phyloP scores from a whole-genome alignment of 1,140 invertebrate species.

The Lordiphosa collinella region DNA sequence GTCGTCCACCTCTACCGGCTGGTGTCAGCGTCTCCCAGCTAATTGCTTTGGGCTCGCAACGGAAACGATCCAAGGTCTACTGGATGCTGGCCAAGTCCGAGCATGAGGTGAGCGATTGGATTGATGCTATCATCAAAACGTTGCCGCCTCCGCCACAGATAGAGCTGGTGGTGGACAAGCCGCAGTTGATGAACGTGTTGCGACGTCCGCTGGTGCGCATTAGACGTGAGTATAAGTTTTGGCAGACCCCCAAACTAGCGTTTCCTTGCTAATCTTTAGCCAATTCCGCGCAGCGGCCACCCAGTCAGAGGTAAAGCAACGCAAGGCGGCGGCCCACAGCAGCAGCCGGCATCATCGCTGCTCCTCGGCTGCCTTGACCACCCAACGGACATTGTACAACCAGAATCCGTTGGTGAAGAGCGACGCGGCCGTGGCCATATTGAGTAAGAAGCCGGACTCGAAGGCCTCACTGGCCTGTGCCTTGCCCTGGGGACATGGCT shows the following conservation, averaged over 20 bases:
- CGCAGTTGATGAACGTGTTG: conserved; percentile 82
- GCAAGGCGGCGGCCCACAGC: conserved; percentile 48
- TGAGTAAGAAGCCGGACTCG: conserved; percentile 77
- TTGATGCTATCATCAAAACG: conserved; percentile 86
- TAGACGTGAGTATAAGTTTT: conserved; percentile 80
- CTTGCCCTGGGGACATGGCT: conserved; percentile 81
- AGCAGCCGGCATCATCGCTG: conserved; percentile 17
- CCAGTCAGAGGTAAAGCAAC: conserved; percentile 80
- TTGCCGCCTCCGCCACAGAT: conserved; percentile 83
- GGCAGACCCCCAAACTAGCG: neutral
- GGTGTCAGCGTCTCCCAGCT: conserved; percentile 84
- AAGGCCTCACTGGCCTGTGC: conserved; percentile 76
- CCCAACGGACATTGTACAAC: conserved; percentile 52
- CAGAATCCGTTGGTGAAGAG: conserved; percentile 76
- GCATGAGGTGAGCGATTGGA: conserved; percentile 86
- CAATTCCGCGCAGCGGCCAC: conserved; percentile 79
- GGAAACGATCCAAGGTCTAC: conserved; percentile 82
- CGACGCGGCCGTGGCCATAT: conserved; percentile 75
- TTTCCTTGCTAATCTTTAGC: neutral
- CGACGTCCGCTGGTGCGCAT: conserved; percentile 82
- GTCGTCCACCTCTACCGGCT: conserved; percentile 84
- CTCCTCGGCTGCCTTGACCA: conserved; percentile 43
- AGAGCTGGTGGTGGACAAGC: conserved; percentile 83
- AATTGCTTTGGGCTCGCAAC: conserved; percentile 85
- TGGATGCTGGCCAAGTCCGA: conserved; percentile 85